Conservation (phyloP, 1,140 invertebrate genomes). For the Archivesica marissinica region DNA sequence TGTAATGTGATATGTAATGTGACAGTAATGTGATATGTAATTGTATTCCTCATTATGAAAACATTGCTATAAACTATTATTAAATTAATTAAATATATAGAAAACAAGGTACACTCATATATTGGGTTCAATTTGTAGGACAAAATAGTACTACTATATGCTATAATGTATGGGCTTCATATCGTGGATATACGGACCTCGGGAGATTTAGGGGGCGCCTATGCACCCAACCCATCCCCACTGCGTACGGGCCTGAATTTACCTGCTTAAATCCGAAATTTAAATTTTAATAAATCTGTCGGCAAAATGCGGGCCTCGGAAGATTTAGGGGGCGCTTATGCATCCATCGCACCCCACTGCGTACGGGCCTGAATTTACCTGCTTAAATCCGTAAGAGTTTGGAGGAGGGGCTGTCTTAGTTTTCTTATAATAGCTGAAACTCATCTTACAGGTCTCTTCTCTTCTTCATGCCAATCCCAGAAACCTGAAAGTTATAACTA, state of each 20-base stretch:
- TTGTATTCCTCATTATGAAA: no score
- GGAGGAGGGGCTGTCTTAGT: constrained; percentile 1
- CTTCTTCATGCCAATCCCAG: background rate
- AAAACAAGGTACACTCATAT: background rate
- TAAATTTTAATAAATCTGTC: background rate
- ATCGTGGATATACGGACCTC: background rate
- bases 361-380: constrained; percentile 3
- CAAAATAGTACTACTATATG: background rate
- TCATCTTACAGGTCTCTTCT: background rate
- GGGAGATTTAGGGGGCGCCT: background rate
- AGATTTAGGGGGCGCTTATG: no score
- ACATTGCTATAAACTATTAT: no score
- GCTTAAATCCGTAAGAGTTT: constrained; percentile 49
- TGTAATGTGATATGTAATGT: no score
- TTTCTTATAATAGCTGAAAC: constrained; percentile 44
- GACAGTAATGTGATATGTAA: no score
- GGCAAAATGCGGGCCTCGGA: background rate
- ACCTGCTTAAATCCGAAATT: background rate
- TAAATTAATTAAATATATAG: background rate
- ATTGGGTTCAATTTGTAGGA: background rate
- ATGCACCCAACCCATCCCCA: no score
- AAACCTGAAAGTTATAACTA: background rate
- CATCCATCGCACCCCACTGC: no score
- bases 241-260: no score
- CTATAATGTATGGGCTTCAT: background rate